phyloP scores from a whole-genome alignment of 2,797 vertebrate species.

The Halcyon badia region DNA sequence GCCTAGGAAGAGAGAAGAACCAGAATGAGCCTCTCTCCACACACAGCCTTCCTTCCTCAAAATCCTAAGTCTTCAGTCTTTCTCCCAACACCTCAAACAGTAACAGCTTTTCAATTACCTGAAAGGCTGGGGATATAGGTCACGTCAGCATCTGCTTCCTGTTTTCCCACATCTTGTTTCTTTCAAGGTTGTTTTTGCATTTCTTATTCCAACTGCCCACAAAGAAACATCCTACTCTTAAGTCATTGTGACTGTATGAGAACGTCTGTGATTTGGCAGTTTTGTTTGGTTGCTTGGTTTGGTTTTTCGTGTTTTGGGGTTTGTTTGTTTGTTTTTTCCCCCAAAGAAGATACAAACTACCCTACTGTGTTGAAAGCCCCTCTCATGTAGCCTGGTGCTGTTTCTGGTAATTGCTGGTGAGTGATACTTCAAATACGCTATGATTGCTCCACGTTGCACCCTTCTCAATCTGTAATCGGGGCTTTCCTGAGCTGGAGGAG shows the following conservation, averaged over 20 bases:
- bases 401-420: not conserved
- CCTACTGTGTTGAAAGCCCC: not conserved
- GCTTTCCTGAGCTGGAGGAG: slow-evolving; percentile 1
- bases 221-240: not conserved
- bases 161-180: slow-evolving; percentile 48
- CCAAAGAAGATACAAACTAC: not conserved
- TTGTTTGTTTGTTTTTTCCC: not conserved
- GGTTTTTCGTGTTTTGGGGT: not conserved
- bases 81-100: not conserved
- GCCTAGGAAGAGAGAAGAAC: not conserved
- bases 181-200: slow-evolving; percentile 47
- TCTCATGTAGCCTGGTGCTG: not conserved
- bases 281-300: not conserved
- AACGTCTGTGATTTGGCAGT: not conserved
- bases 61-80: not conserved
- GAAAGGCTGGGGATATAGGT: not conserved
- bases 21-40: not conserved
- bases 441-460: not conserved
- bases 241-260: not conserved
- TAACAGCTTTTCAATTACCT: slow-evolving; percentile 13
- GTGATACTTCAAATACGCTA: not conserved
- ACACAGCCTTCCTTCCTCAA: not conserved
- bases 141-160: slow-evolving; percentile 22
- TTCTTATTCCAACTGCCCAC: not conserved
- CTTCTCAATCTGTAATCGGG: not conserved